Percentiles rank a stretch among this genome's conserved stretches.
phyloP scores from a whole-genome alignment of 2,888 invertebrate species.

The Alviniconcha strummeri region DNA sequence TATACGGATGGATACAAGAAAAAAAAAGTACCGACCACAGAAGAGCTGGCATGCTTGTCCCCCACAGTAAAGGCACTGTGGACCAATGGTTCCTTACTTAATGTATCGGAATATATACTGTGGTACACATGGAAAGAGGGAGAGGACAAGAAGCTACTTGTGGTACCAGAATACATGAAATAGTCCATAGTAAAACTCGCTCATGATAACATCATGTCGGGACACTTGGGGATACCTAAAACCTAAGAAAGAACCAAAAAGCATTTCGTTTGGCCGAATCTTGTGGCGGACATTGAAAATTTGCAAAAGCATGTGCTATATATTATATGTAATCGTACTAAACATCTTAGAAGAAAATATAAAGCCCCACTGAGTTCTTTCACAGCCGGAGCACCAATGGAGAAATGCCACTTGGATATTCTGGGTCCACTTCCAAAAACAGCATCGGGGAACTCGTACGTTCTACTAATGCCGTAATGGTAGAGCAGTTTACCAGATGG shows the following conservation, averaged over 20 bases:
- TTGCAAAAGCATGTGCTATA: not conserved
- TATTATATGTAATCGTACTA: not conserved
- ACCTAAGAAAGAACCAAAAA: not conserved
- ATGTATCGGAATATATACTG: too few relatives aligned
- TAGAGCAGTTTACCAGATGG: conserved; percentile 15
- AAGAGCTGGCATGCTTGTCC: too few relatives aligned
- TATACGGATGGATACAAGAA: not conserved
- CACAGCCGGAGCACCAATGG: not conserved
- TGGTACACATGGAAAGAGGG: too few relatives aligned
- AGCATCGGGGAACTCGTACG: not conserved
- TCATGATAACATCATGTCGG: too few relatives aligned
- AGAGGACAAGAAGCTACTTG: too few relatives aligned
- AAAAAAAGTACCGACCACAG: too few relatives aligned
- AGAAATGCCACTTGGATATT: not conserved
- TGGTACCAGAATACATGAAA: too few relatives aligned
- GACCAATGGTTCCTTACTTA: too few relatives aligned
- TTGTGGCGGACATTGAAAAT: not conserved
- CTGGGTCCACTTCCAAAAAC: not conserved
- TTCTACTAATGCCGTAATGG: not conserved
- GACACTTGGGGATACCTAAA: not conserved
- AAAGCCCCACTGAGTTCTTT: not conserved
- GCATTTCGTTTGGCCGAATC: not conserved
- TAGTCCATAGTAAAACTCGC: too few relatives aligned
- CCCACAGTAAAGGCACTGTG: too few relatives aligned
- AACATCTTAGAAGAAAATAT: not conserved